Conservation (phyloP, 2,797 vertebrate genomes). For the Sebastes hopkinsi region DNA sequence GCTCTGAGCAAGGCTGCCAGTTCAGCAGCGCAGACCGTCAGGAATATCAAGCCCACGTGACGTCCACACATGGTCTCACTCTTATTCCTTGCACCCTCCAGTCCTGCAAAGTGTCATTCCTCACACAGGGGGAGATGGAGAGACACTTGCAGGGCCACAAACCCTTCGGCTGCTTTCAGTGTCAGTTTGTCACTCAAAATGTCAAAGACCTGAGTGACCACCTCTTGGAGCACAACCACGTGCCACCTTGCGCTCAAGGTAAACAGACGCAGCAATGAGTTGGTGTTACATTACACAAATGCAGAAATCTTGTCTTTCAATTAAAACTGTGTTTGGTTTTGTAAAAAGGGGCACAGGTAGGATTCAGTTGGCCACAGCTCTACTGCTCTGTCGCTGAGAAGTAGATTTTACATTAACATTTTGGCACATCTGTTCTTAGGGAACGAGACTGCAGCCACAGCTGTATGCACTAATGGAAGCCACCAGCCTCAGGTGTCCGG, state of each 20-base stretch:
- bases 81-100: constrained; percentile 78
- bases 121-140: constrained; percentile 81
- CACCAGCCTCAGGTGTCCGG: constrained; percentile 6
- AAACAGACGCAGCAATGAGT: neutral
- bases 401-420: neutral
- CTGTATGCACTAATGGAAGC: neutral
- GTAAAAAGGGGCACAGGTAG: neutral
- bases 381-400: neutral
- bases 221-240: constrained; percentile 62
- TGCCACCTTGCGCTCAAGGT: constrained; percentile 23
- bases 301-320: neutral
- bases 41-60: constrained; percentile 79
- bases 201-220: constrained; percentile 83
- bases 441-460: neutral
- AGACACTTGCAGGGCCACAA: constrained; percentile 80
- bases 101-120: constrained; percentile 81
- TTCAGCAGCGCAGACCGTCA: constrained; percentile 75
- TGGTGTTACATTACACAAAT: neutral
- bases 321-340: neutral
- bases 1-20: constrained; percentile 75
- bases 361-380: neutral
- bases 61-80: constrained; percentile 65
- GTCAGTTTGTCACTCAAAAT: constrained; percentile 81
- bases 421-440: constrained; percentile 25
- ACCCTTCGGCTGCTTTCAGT: constrained; percentile 85